Evolutionary conservation across 2,113 vertebrate genomes (phyloP).

Genomic region (Astur gentilis): DNA sequence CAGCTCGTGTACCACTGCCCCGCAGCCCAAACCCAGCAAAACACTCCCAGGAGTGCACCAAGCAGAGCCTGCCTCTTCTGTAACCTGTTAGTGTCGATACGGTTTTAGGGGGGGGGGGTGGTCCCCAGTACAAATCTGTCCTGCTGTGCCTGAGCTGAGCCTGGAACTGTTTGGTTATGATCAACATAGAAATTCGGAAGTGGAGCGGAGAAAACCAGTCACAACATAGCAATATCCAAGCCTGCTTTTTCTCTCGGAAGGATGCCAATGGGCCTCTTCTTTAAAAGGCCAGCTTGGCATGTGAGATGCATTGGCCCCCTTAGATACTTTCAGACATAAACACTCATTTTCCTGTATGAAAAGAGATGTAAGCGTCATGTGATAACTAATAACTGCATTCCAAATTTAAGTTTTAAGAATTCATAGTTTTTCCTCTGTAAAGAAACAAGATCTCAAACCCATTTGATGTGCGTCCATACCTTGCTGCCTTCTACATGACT

Average conservation of each 20-base stretch:
- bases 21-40: neutral
- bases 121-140: neutral
- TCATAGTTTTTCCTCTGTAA: neutral
- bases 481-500: neutral
- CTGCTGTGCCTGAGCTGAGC: neutral
- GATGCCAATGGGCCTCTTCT: neutral
- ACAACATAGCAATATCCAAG: neutral
- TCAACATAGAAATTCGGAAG: neutral
- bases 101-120: too few relatives aligned
- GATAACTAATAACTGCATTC: neutral
- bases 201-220: neutral
- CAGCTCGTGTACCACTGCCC: neutral
- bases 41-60: neutral
- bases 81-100: rapidly evolving
- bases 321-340: neutral
- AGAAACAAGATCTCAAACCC: neutral
- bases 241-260: neutral
- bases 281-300: neutral
- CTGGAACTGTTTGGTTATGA: neutral
- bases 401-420: neutral
- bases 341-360: neutral
- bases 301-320: neutral
- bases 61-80: neutral
- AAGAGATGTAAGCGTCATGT: neutral
- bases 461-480: neutral